Evolutionary conservation across 2,888 invertebrate genomes (phyloP), one percentile per base, ranked within the genome.

Genomic region (Dynastes hyllus): DNA sequence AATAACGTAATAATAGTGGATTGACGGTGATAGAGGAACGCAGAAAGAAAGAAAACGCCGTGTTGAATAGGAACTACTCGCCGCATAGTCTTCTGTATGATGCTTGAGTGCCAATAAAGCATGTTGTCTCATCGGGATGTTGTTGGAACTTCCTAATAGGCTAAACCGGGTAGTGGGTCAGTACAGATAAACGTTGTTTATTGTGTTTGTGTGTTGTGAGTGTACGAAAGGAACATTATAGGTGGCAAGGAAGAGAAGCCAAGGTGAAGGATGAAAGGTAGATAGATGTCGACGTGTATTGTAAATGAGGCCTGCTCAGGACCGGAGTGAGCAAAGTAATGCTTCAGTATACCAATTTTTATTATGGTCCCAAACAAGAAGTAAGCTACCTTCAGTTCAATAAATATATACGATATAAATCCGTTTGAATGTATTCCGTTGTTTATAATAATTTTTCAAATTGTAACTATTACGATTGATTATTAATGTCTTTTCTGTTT

Each of bases 101-200:
- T 66, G 37, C 37, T 69, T 4, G 22, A 67, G 67, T 50, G 37
- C 61, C 58, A 45, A 73, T 73, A 73, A 73, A 61, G 61, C 32
- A 58, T 71, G 37, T 55, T 55, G 55, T 71, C 37, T 55, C 32
- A 51, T 16, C 71, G 16, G 29, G 58, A 73, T 45, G 61, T 73
- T 73, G 58, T 61, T 61, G 58, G 22, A 61, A 61, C 61, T 58
- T 61, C 73, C 61, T 73, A 70, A 70, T 70, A 70, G 51, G 37
- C 32, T 29, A 73, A 58, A 58, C 37, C 37, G 16, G 73, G 58
- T 27, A 73, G 58, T 73, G 61, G 73, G 61, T 73, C 58, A 73
- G 61, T 61, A 40, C 61, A 40, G 58, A 61, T 73, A 73, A 73
- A 73, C 32, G 22, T n/a, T 58, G 61, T 73, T 73, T 61, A 58